Base-by-base conservation (phyloP, 2,888 invertebrate genomes). In the Melanargia galathea region DNA sequence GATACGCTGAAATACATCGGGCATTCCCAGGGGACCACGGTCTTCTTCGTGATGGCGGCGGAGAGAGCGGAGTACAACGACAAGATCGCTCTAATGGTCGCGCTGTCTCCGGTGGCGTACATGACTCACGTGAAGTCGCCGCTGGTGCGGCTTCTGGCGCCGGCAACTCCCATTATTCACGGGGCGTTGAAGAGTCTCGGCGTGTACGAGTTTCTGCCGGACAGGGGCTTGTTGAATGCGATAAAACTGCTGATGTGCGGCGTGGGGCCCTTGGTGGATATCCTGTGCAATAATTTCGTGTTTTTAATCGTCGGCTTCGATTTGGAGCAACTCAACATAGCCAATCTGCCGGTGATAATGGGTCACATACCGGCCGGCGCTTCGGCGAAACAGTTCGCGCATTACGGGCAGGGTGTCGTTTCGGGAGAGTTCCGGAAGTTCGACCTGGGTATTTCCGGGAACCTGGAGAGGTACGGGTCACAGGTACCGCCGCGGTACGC, bases 21-120 rank as follows among this genome's bases (percentile, higher is more conserved):
- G 0, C 95, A 96, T 79, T 95, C 95, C n/a, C 92, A 93, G 83
- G 96, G 95, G 2, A 92, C 93, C 0, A 93, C 93, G 0, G 71
- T 83, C 3, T 93, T 93, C 76, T 94, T 92, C 71, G 92, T 93
- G 0, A 90, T 93, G 92, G 81, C 87, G 5, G 89, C 92, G 0
- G 84, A 89, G 63, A 80, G 78, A 52, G 92, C 92, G 0, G 90
- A 93, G 57, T 93, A 93, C 73, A 93, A 93, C 71, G 67, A 80
- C 0, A 94, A 93, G 75, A 81, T 94, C 30, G 78, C 83, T 13
- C 72, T 90, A 0, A 92, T 92, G 90, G 81, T 92, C n/a, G 90
- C 92, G 0, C 71, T 94, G 49, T 93, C 93, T 0, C 94, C 94
- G 0, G 91, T 94, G 0, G 92, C 92, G 2, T 93, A 86, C 69